Base-by-base conservation (phyloP, 2,113 vertebrate species). In the Pangasianodon gigas region DNA sequence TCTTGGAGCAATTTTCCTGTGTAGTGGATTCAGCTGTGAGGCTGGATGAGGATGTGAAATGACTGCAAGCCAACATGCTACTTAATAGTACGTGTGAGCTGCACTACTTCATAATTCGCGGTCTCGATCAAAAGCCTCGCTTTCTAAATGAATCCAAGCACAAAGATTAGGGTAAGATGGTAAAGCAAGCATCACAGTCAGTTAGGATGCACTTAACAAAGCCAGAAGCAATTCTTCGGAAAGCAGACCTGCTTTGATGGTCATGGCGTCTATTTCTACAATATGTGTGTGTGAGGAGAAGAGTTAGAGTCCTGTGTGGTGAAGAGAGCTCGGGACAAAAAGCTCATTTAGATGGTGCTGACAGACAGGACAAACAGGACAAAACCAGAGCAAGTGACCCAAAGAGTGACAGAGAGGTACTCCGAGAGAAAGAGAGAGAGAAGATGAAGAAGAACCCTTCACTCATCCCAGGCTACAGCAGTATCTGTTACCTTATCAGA, bases 401-500 rank as follows among this genome's bases (percentile, higher is more conserved):
- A 84, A 91, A 87, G 86, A 91, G 88, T 46, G 54, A 29, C 10
- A 29, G 37, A 60, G 52, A 82, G 44, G 19, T 51, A 37, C 6
- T 81, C 37, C 10, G 24, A 90, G 21, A 26, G 19, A 60, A 67
- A 44, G 56, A 84, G 3, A 2, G 8, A 81, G 51, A 82, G 9
- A 84, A 82, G 9, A 84, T 41, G 32, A 83, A 32, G 80, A 83
- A 60, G 82, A 84, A 62, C 37, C 52, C 32, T 56, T 65, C 85
- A 77, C 18, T 84, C 79, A 62, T 67, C 32, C 62, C 46, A 16
- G 71, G 58, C 75, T 51, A 87, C 84, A 88, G 87, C 52, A 85
- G 77, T 92, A 93, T 92, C 90, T 81, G 54, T 92, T 92, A 92
- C 93, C 88, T 91, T 91, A 91, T 91, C 90, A 90, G 88, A 92